Base-by-base conservation (phyloP, 2,888 invertebrate species). In the Hyles lineata region DNA sequence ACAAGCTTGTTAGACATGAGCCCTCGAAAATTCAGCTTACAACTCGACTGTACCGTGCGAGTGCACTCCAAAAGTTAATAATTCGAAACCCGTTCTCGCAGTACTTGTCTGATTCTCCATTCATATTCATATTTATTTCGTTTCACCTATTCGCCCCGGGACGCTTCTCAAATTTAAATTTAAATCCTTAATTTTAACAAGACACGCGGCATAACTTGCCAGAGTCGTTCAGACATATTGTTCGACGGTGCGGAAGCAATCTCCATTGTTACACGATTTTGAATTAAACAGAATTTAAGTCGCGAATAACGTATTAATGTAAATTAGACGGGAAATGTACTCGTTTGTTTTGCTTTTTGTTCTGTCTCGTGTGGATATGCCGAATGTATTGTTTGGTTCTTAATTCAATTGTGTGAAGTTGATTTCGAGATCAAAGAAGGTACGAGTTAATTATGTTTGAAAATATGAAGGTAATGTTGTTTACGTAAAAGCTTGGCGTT, bases 121-220 rank as follows among this genome's bases (percentile, higher is more conserved):
- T 95, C 94, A 95, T 94, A 95, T 95, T 94, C 94, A 95, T 94
- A 94, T 94, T 94, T 93, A 93, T 92, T 93, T 92, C 93, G 89
- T 91, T 93, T 90, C 90, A 93, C 92, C 92, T 91, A 92, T 89
- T 89, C 91, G 90, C 90, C 87, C 85, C 85, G 85, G 87, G 88
- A 87, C 81, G 83, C 83, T 85, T 86, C 84, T 80, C 82, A 85
- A 89, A 92, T 92, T 92, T 89, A 88, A 92, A 89, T 89, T 88
- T 87, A 88, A 90, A 93, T 93, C 90, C 89, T 90, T 90, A 90
- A 92, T 92, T 92, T 92, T 90, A 92, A 92, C 92, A 91, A 92
- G 92, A 91, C 89, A 87, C 86, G 88, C 86, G 85, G 87, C 85
- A 81, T 86, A 83, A 86, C 84, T 87, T 83, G 83, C 81, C 80